Evolutionary conservation across 2,113 vertebrate genomes (phyloP), one percentile per base, ranked within the genome.

Genomic region (Cephalopterus ornatus): DNA sequence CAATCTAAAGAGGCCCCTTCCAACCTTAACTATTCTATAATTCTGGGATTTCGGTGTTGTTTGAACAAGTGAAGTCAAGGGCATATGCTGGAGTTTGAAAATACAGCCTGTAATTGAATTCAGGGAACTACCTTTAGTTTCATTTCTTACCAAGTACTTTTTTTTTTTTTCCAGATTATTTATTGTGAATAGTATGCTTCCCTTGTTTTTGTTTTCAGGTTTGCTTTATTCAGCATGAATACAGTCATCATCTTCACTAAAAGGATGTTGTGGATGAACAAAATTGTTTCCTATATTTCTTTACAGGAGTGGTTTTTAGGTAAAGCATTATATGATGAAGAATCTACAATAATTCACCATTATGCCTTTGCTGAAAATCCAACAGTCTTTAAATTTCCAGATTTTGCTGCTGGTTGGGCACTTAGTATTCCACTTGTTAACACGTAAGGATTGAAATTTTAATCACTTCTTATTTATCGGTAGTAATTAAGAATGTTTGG

Each of bases 291-390:
- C 88, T 96, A 85, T 97, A 88, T 97, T 76, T 93, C 92, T 90
- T 97, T 85, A 91, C 97, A 99, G 99, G 99, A 99, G 91, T 99
- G 99, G 98, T 99, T 99, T 98, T 98, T 99, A 85, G 99, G 99
- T 78, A 99, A 99, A 97, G 97, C 99, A 6, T 98, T 99, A n/a
- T 96, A 98, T 37, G 99, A 99, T 61, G 98, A 99, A 92, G 99
- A 99, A 95, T 99, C 99, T 35, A 99, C 99, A 94, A 99, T 99
- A 96, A 99, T 99, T 97, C 99, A 99, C 97, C 99, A 99, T 98
- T 99, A 99, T 46, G 99, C 99, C 97, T 99, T 99, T 96, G 99
- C 99, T 77, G 99, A 99, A 98, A 99, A 99, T 94, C 99, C 99
- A 66, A 97, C 98, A 15, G 66, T 97, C 95, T 99, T 99, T 95